Percentiles rank a stretch among this genome's conserved stretches.
Evolutionary conservation across 2,888 invertebrate genomes (phyloP).

Genomic region (Myopa tessellatipennis): DNA sequence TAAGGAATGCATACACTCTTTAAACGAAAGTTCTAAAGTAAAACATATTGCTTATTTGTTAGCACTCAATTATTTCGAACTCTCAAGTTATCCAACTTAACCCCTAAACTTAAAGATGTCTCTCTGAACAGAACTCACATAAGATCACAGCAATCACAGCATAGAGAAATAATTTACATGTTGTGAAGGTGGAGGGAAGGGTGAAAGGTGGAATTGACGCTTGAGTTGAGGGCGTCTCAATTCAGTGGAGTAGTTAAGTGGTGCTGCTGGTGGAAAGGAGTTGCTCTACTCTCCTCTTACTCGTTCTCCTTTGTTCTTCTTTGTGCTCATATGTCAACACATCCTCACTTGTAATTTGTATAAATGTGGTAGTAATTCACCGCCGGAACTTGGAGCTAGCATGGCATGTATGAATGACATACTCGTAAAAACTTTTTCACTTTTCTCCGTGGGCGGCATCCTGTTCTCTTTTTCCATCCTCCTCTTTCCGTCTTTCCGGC

Average conservation of each 20-base stretch:
- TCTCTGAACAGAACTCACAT: background rate
- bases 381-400: background rate
- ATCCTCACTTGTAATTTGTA: constrained; percentile 27
- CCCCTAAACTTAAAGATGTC: no score
- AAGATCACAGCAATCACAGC: constrained; percentile 12
- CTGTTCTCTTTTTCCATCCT: constrained; percentile 8
- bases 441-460: background rate
- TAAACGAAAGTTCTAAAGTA: no score
- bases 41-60: no score
- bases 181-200: background rate
- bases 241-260: background rate
- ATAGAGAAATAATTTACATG: constrained; percentile 24
- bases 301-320: background rate
- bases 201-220: background rate
- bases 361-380: constrained; percentile 31
- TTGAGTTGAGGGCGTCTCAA: background rate
- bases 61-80: no score
- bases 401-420: background rate
- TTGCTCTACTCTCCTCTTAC: background rate
- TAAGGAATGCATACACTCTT: no score
- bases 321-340: background rate
- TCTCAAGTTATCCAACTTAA: no score
- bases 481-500: background rate
- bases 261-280: background rate
- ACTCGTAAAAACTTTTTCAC: constrained; percentile 31